phyloP scores from a whole-genome alignment of 2,888 invertebrate genomes.

The Melipona bicolor region DNA sequence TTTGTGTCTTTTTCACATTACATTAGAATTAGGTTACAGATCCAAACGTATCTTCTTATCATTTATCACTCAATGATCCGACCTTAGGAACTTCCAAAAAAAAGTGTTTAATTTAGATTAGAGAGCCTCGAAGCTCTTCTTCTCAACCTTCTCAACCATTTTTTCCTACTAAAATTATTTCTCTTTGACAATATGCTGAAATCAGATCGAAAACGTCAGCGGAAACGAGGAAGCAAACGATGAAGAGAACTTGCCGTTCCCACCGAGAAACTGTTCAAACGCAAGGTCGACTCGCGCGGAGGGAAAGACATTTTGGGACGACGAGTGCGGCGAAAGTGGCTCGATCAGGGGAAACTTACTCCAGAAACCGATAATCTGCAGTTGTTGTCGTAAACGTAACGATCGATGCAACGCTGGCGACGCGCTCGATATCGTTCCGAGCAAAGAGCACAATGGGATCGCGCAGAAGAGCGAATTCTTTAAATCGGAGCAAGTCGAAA shows the following conservation, averaged over 20 bases:
- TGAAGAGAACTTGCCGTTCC: slow-evolving; percentile 28
- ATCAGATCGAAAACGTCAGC: slow-evolving; percentile 48
- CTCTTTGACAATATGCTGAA: neutral
- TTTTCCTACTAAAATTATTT: neutral
- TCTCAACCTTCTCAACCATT: neutral
- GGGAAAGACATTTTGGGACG: slow-evolving; percentile 24
- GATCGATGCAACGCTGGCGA: slow-evolving; percentile 63
- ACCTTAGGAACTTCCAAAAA: neutral
- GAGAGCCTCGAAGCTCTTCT: neutral
- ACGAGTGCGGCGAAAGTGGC: slow-evolving; percentile 46
- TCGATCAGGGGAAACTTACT: slow-evolving; percentile 47
- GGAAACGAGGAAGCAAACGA: slow-evolving; percentile 47
- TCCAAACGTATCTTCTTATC: neutral
- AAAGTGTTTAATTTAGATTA: neutral
- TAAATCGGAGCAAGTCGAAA: slow-evolving; percentile 32
- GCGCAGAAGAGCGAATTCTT: slow-evolving; percentile 24
- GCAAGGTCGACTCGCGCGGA: slow-evolving; percentile 31
- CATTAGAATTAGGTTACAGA: neutral
- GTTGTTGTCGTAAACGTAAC: slow-evolving; percentile 60
- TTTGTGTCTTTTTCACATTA: too few relatives aligned
- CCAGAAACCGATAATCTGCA: slow-evolving; percentile 59
- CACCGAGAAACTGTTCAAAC: slow-evolving; percentile 39
- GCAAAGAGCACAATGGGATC: slow-evolving; percentile 45
- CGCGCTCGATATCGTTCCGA: slow-evolving; percentile 49
- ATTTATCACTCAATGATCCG: neutral